Evolutionary conservation across 92 coral and sea anemone genomes (phyloP).

Genomic region (Phenganax subtilis): DNA sequence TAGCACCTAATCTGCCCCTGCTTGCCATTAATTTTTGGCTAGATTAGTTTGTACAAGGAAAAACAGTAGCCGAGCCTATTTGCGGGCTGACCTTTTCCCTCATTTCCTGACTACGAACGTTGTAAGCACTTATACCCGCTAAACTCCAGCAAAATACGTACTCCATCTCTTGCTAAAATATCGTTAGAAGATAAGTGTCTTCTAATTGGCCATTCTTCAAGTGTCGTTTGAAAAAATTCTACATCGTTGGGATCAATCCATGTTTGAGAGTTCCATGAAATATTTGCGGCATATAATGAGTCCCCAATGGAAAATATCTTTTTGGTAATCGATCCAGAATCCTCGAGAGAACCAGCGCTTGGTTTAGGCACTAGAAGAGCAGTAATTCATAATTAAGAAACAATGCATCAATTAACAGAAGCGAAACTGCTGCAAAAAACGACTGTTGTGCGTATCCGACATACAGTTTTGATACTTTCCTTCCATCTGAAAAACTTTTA

Average conservation of each 20-base stretch:
- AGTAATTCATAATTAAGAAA: not conserved
- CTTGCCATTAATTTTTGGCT: no score
- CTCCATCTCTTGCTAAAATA: slow-evolving; percentile 3
- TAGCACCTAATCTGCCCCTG: no score
- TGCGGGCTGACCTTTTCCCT: no score
- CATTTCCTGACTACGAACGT: no score
- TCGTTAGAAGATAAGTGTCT: not conserved
- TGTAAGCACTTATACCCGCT: no score
- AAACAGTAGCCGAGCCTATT: no score
- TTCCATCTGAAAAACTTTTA: no score
- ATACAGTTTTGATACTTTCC: no score
- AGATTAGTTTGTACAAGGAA: no score
- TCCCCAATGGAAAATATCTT: not conserved
- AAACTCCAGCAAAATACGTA: not conserved
- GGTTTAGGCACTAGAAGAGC: not conserved
- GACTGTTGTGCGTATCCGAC: no score
- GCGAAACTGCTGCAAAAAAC: no score
- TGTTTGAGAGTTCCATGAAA: slow-evolving; percentile 22
- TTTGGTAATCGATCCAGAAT: not conserved
- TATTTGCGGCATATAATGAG: slow-evolving; percentile 16
- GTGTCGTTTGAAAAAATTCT: slow-evolving; percentile 12
- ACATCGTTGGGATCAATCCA: slow-evolving; percentile 12
- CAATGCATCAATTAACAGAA: no score
- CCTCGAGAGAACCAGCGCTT: not conserved
- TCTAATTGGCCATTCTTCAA: not conserved